phyloP scores from a whole-genome alignment of 1,140 invertebrate species.

The Oppia nitens region DNA sequence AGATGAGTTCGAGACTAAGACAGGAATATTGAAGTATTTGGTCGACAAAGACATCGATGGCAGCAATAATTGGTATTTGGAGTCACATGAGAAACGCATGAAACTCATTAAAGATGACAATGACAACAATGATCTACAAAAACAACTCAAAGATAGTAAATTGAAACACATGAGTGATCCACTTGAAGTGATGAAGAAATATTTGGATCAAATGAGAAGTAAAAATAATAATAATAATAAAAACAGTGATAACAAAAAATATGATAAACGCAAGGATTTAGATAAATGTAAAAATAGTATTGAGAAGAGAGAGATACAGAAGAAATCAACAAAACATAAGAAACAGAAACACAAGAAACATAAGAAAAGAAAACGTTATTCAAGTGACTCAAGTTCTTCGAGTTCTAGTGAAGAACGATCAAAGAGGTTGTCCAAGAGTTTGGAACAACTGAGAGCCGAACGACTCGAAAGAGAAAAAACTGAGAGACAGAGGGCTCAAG shows the following conservation, averaged over 20 bases:
- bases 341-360: constrained; percentile 28
- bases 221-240: constrained; percentile 25
- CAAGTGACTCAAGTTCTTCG: constrained; percentile 18
- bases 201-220: constrained; percentile 27
- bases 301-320: constrained; percentile 28
- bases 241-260: constrained; percentile 19
- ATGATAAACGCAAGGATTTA: constrained; percentile 21
- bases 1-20: constrained; percentile 94
- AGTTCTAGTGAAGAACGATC: constrained; percentile 12
- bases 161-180: constrained; percentile 45
- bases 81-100: constrained; percentile 12
- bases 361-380: constrained; percentile 24
- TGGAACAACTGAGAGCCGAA: constrained; percentile 58
- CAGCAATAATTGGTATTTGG: constrained; percentile 47
- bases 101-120: neutral
- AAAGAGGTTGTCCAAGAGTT: constrained; percentile 29
- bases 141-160: neutral
- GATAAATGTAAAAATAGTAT: constrained; percentile 16
- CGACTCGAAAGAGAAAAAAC: constrained; percentile 55
- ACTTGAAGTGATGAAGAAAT: constrained; percentile 46
- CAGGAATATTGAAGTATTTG: constrained; percentile 86
- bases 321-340: constrained; percentile 18
- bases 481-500: constrained; percentile 51
- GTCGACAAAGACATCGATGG: constrained; percentile 49
- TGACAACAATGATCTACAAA: neutral